Evolutionary conservation across 2,888 invertebrate genomes (phyloP).

Genomic region (Blastobasis adustella): DNA sequence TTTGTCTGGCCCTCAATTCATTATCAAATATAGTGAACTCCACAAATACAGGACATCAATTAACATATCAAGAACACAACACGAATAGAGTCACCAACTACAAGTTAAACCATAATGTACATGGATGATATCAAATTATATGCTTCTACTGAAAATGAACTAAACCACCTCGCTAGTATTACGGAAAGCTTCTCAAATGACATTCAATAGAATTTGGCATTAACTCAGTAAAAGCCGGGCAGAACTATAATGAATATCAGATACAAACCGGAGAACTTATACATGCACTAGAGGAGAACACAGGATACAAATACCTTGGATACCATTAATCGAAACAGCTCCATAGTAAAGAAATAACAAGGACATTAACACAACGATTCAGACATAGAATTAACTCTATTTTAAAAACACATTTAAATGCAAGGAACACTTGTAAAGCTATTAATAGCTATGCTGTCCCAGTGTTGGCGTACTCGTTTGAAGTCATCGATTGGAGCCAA

Average conservation of each 20-base stretch:
- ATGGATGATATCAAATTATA: not conserved
- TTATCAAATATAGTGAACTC: not conserved
- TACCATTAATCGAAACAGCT: not conserved
- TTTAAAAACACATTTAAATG: not conserved
- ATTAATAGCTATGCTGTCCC: not conserved
- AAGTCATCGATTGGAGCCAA: constrained; percentile 1
- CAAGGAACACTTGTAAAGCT: not conserved
- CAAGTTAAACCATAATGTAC: not conserved
- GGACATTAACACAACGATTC: not conserved
- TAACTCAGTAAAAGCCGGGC: not conserved
- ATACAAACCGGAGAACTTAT: not conserved
- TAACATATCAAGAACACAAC: not conserved
- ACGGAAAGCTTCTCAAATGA: constrained; percentile 1
- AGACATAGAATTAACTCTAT: not conserved
- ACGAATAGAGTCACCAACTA: not conserved
- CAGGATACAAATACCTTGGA: not conserved
- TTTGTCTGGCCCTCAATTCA: constrained; percentile 4
- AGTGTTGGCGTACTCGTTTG: constrained; percentile 2
- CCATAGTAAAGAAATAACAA: not conserved
- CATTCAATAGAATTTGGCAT: constrained; percentile 5
- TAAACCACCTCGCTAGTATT: not conserved
- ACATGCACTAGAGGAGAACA: not conserved
- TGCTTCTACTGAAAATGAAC: not conserved
- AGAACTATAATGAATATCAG: not conserved
- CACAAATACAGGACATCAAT: not conserved